Evolutionary conservation across 2,888 invertebrate species (phyloP).

Genomic region (Sphinx pinastri): DNA sequence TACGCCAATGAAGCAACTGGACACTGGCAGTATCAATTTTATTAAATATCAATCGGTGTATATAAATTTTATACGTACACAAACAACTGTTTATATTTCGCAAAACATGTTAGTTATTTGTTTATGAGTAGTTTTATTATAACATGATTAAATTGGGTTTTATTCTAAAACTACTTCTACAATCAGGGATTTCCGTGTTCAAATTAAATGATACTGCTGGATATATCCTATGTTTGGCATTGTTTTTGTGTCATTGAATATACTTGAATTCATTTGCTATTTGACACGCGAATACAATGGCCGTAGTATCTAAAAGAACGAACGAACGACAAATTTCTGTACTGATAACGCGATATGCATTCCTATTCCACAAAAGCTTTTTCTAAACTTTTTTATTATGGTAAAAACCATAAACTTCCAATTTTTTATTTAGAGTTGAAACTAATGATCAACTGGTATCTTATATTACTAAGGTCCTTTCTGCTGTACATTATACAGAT

Average conservation of each 20-base stretch:
- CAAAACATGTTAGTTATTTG: too few relatives aligned
- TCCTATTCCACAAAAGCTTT: neutral
- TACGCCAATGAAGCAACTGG: slow-evolving; percentile 49
- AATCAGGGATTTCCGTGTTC: neutral
- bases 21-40: slow-evolving; percentile 22
- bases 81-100: too few relatives aligned
- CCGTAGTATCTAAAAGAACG: slow-evolving; percentile 48
- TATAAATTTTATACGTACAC: too few relatives aligned
- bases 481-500: neutral
- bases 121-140: too few relatives aligned
- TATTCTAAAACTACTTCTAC: neutral
- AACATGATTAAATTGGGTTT: too few relatives aligned
- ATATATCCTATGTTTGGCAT: neutral
- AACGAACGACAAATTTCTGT: slow-evolving; percentile 51
- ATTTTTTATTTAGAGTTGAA: neutral
- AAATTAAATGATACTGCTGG: slow-evolving; percentile 3
- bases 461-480: too few relatives aligned
- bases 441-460: neutral
- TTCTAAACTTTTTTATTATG: neutral
- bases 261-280: neutral
- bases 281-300: slow-evolving; percentile 18
- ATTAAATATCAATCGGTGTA: too few relatives aligned
- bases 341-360: slow-evolving; percentile 34
- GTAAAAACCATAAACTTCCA: neutral
- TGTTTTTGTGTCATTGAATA: neutral